Conservation (phyloP, 2,888 invertebrate genomes). For the Noctua fimbriata region DNA sequence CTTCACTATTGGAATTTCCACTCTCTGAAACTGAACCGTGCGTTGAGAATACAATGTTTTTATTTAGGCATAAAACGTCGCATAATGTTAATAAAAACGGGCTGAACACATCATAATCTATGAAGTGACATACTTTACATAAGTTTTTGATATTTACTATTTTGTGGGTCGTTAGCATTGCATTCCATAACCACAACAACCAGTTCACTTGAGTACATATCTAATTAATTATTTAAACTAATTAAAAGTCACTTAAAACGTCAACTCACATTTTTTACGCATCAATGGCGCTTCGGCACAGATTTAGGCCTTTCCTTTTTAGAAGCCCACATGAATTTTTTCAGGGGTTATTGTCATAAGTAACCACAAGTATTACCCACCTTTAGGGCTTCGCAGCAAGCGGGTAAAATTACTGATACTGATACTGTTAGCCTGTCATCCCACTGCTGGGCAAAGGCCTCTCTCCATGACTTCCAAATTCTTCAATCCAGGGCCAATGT, state of each 20-base stretch:
- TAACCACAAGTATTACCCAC: not conserved
- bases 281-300: not conserved
- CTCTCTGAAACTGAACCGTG: fast-evolving
- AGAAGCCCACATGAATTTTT: not conserved
- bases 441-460: too few species aligned
- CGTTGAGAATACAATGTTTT: not conserved
- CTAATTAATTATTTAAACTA: not conserved
- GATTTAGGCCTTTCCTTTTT: not conserved
- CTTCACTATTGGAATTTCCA: not conserved
- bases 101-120: not conserved
- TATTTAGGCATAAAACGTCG: not conserved
- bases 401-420: not conserved
- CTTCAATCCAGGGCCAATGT: too few species aligned
- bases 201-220: conserved; percentile 24
- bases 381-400: not conserved
- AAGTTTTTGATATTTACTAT: conserved; percentile 16
- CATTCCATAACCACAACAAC: conserved; percentile 34
- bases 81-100: not conserved
- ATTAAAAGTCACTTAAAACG: conserved; percentile 3
- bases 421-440: too few species aligned
- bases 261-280: not conserved
- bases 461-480: too few species aligned
- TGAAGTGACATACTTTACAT: not conserved
- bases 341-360: not conserved
- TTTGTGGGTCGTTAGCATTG: conserved; percentile 28